A percentile compares a stretch with the other conserved stretches of the same genome.
These are phyloP conservation scores for Drosophila bunnanda DNA, from an alignment of 2,888 invertebrate species.

Conservation along the genomic window DNA sequence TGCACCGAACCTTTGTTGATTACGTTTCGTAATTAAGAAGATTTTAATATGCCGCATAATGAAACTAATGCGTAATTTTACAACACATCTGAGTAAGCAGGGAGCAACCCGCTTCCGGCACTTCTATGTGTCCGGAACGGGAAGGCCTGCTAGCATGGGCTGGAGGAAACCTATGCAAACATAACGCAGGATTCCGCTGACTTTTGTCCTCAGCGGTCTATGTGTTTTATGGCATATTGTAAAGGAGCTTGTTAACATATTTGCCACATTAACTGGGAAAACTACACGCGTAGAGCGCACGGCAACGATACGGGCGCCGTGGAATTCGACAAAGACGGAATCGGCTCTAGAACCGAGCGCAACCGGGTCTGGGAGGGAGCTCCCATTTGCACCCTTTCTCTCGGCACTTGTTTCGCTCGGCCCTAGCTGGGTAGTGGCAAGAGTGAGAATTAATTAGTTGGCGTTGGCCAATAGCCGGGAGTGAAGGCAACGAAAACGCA, in stretches of 20 bases:
- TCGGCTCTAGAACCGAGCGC: neutral
- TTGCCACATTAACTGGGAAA: slow-evolving; percentile 72
- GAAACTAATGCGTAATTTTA: slow-evolving; percentile 81
- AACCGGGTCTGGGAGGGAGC: neutral
- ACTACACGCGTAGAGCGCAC: slow-evolving; percentile 51
- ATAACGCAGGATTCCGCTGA: slow-evolving; percentile 71
- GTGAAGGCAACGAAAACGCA: slow-evolving; percentile 5
- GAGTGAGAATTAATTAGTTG: slow-evolving; percentile 11
- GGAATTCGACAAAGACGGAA: neutral
- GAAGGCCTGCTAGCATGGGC: slow-evolving; percentile 4
- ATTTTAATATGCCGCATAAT: slow-evolving; percentile 81
- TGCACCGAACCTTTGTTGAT: slow-evolving; percentile 67
- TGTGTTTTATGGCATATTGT: slow-evolving; percentile 71
- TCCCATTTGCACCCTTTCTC: neutral
- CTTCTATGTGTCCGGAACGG: slow-evolving; percentile 45
- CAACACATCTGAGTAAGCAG: slow-evolving; percentile 77
- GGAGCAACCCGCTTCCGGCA: slow-evolving; percentile 55
- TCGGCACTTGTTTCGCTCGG: neutral
- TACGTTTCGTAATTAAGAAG: slow-evolving; percentile 78
- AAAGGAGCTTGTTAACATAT: slow-evolving; percentile 79
- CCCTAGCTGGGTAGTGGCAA: neutral
- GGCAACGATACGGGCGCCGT: neutral
- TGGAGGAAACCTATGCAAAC: slow-evolving; percentile 69
- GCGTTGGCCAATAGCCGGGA: slow-evolving; percentile 2
- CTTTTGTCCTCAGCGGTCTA: slow-evolving; percentile 58